Percentiles rank a stretch among this genome's conserved stretches.
phyloP scores from a whole-genome alignment of 2,797 vertebrate species.

The Argentina silus region DNA sequence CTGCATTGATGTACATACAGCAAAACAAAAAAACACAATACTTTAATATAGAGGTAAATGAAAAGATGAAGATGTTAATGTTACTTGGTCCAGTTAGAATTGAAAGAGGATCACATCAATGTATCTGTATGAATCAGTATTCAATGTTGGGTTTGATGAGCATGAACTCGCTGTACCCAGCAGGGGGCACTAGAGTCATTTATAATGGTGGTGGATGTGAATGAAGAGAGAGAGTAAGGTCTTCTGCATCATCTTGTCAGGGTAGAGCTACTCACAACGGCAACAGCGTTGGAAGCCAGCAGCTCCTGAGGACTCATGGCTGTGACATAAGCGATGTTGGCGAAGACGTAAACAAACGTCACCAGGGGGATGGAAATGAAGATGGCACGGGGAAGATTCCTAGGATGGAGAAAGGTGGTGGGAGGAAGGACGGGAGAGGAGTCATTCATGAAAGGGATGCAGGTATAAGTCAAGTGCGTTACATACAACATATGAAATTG shows the following conservation, averaged over 20 bases:
- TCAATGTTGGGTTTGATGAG: not conserved
- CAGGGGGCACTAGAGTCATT: not conserved
- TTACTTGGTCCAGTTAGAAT: not conserved
- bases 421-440: not conserved
- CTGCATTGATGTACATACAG: not conserved
- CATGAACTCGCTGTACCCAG: not conserved
- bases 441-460: not conserved
- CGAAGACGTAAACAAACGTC: slow-evolving; percentile 94
- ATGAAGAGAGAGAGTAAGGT: slow-evolving; percentile 17
- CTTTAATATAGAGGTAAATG: not conserved
- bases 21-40: not conserved
- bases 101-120: not conserved
- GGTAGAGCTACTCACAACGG: slow-evolving; percentile 82
- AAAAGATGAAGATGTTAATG: not conserved
- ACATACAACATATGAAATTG: not conserved
- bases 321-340: slow-evolving; percentile 94
- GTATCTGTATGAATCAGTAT: not conserved
- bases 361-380: slow-evolving; percentile 95
- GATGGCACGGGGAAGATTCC: slow-evolving; percentile 94
- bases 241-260: slow-evolving; percentile 1
- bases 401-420: slow-evolving; percentile 49
- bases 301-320: slow-evolving; percentile 94
- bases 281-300: slow-evolving; percentile 92
- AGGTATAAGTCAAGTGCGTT: not conserved
- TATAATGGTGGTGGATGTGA: not conserved